Conservation (phyloP, 2,113 vertebrate genomes). For the Tachysurus vachellii region DNA sequence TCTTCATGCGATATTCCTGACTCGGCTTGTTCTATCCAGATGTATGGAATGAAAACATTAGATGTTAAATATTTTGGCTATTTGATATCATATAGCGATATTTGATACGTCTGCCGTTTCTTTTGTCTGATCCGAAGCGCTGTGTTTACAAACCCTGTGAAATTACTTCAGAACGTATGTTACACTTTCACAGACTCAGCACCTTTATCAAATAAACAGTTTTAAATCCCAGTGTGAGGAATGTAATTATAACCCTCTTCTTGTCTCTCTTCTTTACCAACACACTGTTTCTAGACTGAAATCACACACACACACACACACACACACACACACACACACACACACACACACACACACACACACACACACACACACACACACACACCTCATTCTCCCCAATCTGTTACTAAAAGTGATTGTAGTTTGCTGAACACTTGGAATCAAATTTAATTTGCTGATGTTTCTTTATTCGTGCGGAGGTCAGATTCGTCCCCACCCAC, state of each 20-base stretch:
- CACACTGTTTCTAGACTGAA: not conserved
- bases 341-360: too few relatives aligned
- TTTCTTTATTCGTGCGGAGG: constrained; percentile 5
- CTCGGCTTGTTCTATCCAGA: not conserved
- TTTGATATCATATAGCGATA: not conserved
- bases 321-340: too few relatives aligned
- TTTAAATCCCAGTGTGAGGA: too few relatives aligned
- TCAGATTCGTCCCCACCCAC: constrained; percentile 38
- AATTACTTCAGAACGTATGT: too few relatives aligned
- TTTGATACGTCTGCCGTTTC: too few relatives aligned
- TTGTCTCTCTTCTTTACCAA: not conserved
- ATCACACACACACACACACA: too few relatives aligned
- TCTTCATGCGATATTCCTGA: not conserved
- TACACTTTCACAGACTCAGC: too few relatives aligned
- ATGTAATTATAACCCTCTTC: not conserved
- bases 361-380: not conserved
- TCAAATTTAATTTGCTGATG: constrained; percentile 8
- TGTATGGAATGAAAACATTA: not conserved
- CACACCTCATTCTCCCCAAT: not conserved
- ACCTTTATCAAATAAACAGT: too few relatives aligned
- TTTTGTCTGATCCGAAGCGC: too few relatives aligned
- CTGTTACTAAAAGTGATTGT: not conserved
- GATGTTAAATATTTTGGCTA: not conserved
- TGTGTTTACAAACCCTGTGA: too few relatives aligned
- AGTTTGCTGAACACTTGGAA: constrained; percentile 18